Conservation (phyloP, 2,797 vertebrate species). For the Pseudopleuronectes americanus region DNA sequence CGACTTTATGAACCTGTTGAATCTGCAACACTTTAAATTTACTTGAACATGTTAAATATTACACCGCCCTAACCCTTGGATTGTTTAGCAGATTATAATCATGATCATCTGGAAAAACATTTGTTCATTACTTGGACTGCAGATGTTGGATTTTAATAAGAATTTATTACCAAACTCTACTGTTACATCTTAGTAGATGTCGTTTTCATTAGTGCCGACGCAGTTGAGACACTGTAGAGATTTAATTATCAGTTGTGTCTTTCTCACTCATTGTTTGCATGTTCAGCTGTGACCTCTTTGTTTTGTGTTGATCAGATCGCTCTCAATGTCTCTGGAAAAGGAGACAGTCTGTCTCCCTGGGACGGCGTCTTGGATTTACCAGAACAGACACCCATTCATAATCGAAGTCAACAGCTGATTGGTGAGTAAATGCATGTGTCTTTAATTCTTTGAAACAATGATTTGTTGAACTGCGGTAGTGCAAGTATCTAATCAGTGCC, state of each 20-base stretch:
- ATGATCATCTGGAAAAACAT: no score
- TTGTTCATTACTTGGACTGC: no score
- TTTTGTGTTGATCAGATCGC: constrained; percentile 86
- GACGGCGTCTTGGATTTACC: constrained; percentile 93
- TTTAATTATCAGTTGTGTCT: neutral
- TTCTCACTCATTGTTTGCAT: neutral
- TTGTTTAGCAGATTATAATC: no score
- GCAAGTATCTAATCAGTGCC: neutral
- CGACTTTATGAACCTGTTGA: no score
- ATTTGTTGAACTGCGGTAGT: neutral
- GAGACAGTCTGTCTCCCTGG: constrained; percentile 96
- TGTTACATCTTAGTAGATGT: no score
- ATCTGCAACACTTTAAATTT: no score
- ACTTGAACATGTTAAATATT: no score
- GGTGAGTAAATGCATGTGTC: constrained; percentile 83
- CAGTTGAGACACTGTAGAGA: constrained; percentile 7
- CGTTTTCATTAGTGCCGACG: neutral
- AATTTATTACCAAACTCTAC: no score
- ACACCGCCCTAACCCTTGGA: no score
- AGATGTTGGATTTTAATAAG: no score
- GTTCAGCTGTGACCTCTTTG: neutral
- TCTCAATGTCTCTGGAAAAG: constrained; percentile 96
- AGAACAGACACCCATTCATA: constrained; percentile 92
- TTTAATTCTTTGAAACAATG: constrained; percentile 1
- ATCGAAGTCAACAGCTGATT: constrained; percentile 91